Conservation (phyloP, 1,140 invertebrate genomes). For the Colletes latitarsis region DNA sequence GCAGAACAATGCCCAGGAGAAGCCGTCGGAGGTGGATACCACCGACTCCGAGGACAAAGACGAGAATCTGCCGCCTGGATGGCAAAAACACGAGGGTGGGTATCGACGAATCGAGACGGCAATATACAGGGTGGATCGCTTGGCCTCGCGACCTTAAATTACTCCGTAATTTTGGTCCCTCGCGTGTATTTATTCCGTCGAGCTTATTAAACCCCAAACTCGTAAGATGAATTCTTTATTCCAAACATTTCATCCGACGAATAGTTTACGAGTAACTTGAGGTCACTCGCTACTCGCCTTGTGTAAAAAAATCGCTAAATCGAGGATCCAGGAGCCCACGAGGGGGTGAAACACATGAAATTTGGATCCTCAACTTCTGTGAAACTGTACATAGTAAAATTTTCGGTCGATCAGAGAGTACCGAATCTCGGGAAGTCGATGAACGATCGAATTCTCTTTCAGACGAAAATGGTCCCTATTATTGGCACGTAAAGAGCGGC, state of each 20-base stretch:
- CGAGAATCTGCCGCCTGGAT: constrained; percentile 89
- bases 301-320: too few relatives aligned
- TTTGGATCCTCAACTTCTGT: too few relatives aligned
- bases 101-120: background rate
- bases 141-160: background rate
- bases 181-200: too few relatives aligned
- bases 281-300: too few relatives aligned
- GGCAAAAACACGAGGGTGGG: constrained; percentile 96
- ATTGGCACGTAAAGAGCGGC: constrained; percentile 99
- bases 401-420: background rate
- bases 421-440: constrained; percentile 6
- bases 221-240: too few relatives aligned
- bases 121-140: background rate
- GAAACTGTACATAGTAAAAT: background rate
- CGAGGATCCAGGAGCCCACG: too few relatives aligned
- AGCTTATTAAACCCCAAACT: too few relatives aligned
- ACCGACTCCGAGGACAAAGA: constrained; percentile 80
- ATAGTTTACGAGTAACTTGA: too few relatives aligned
- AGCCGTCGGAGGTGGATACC: constrained; percentile 78
- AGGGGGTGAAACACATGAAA: too few relatives aligned
- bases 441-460: constrained; percentile 65
- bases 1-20: constrained; percentile 78
- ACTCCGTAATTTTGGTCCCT: background rate
- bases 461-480: constrained; percentile 97
- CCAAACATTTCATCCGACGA: too few relatives aligned